These are phyloP conservation scores for Hylaeus anthracinus DNA, from an alignment of 1,140 invertebrate genomes.

Conservation along the genomic window DNA sequence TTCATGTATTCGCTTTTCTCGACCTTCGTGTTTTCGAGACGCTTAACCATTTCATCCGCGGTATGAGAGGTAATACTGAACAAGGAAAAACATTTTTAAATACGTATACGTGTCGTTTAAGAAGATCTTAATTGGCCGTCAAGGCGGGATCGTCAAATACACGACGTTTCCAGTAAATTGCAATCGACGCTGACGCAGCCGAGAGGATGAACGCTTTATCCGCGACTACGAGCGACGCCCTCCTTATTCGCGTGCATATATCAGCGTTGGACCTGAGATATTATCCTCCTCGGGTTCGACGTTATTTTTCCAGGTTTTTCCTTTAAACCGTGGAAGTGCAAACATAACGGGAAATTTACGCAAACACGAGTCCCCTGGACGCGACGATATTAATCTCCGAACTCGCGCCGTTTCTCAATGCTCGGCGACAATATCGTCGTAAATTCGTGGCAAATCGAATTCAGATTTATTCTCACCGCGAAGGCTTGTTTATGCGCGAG, in stretches of 20 bases:
- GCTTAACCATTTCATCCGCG: no score
- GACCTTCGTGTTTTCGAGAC: no score
- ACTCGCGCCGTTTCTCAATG: constrained; percentile 35
- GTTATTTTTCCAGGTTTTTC: not conserved
- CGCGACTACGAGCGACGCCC: no score
- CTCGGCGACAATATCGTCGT: constrained; percentile 48
- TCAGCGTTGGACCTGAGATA: not conserved
- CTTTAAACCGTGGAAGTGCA: not conserved
- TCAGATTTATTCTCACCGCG: constrained; percentile 50
- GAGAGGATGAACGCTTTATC: not conserved
- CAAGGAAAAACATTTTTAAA: no score
- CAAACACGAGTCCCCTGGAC: constrained; percentile 1
- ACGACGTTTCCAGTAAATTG: no score
- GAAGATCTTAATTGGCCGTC: no score
- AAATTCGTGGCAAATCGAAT: constrained; percentile 55
- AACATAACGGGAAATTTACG: constrained; percentile 39
- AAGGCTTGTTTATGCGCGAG: constrained; percentile 46
- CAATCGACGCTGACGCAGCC: not conserved
- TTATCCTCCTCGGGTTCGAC: no score
- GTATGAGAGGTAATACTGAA: no score
- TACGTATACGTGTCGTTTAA: no score
- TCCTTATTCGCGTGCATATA: not conserved
- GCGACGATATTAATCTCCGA: constrained; percentile 38
- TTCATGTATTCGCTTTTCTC: no score
- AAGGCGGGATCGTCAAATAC: no score